These are phyloP conservation scores for Timandra comae DNA, from an alignment of 2,888 invertebrate genomes.

Conservation along the genomic window DNA sequence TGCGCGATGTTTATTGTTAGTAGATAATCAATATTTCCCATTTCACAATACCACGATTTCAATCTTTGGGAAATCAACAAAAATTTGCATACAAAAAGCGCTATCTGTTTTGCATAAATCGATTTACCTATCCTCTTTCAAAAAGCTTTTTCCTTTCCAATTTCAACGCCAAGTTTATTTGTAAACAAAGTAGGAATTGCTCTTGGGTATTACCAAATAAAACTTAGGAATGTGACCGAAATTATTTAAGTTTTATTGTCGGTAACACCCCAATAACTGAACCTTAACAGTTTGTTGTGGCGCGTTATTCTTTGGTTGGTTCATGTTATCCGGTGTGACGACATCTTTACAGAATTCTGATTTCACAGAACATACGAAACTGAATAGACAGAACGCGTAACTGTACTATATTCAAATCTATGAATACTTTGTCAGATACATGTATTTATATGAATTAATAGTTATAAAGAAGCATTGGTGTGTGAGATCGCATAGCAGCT, in stretches of 20 bases:
- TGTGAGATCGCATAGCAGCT: no score
- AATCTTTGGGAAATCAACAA: slow-evolving; percentile 72
- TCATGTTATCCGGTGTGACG: no score
- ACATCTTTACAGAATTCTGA: no score
- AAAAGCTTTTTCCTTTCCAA: slow-evolving; percentile 70
- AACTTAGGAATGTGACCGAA: slow-evolving; percentile 55
- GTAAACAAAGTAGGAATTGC: slow-evolving; percentile 72
- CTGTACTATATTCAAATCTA: no score
- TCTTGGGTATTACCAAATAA: slow-evolving; percentile 71
- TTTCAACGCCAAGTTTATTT: slow-evolving; percentile 71
- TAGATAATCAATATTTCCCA: slow-evolving; percentile 60
- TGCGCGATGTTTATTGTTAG: slow-evolving; percentile 37
- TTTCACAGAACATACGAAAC: no score
- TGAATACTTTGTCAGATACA: no score
- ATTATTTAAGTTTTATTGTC: slow-evolving; percentile 44
- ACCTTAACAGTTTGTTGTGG: no score
- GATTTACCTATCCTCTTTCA: slow-evolving; percentile 73
- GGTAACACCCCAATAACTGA: not conserved
- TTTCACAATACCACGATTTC: slow-evolving; percentile 66
- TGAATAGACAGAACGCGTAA: no score
- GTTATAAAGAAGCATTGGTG: no score
- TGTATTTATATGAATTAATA: no score
- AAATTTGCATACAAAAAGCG: slow-evolving; percentile 75
- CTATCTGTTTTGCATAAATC: slow-evolving; percentile 74
- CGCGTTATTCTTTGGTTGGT: no score